Percentiles rank a stretch among this genome's conserved stretches.
Evolutionary conservation across 1,140 invertebrate genomes (phyloP).

Genomic region (Brachionus angularis): DNA sequence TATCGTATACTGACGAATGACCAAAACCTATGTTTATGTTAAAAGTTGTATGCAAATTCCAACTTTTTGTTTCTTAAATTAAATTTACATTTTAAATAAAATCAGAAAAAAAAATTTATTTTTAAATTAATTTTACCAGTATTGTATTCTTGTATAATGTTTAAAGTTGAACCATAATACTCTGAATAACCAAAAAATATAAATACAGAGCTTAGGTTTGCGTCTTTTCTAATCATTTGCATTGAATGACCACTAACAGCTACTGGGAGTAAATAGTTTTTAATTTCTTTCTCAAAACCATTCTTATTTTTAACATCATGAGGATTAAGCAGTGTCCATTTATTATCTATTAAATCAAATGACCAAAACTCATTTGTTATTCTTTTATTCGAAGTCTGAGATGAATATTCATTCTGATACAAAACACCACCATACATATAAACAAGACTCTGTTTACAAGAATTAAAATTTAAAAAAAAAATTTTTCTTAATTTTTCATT

Average conservation of each 20-base stretch:
- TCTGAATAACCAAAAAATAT: slow-evolving; percentile 42
- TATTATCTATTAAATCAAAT: slow-evolving; percentile 10
- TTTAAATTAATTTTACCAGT: background rate
- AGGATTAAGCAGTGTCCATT: slow-evolving; percentile 7
- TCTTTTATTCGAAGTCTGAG: background rate
- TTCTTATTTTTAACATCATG: background rate
- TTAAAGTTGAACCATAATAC: slow-evolving; percentile 20
- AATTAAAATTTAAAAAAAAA: background rate
- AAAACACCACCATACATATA: slow-evolving; percentile 22
- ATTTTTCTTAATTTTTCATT: background rate
- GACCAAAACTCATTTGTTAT: slow-evolving; percentile 19
- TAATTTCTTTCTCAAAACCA: background rate
- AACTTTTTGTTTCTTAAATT: slow-evolving; percentile 5
- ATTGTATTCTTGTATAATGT: slow-evolving; percentile 41
- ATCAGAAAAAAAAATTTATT: background rate
- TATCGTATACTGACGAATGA: slow-evolving; percentile 2
- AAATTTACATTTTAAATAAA: no score
- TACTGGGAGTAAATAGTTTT: background rate
- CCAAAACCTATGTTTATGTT: slow-evolving; percentile 36
- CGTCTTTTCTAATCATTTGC: slow-evolving; percentile 10
- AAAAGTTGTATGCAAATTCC: slow-evolving; percentile 13
- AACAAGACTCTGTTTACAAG: background rate
- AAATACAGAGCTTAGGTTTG: background rate
- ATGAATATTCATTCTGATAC: background rate
- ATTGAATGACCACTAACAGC: slow-evolving; percentile 35